Conservation (phyloP, 92 coral and sea anemone genomes). For the Bergia sp. region DNA sequence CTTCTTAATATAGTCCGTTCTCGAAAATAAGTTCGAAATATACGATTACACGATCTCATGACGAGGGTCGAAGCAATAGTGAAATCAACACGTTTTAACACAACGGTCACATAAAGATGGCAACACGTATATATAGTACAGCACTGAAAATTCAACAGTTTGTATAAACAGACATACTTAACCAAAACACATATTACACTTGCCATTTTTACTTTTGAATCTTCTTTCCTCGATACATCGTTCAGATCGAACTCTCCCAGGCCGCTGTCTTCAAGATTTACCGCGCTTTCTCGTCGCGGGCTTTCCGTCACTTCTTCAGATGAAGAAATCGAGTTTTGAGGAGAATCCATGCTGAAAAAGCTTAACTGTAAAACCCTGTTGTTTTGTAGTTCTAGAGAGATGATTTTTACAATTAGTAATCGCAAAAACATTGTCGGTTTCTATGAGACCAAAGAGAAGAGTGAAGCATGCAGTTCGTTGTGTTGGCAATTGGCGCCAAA, state of each 20-base stretch:
- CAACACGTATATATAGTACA: background rate
- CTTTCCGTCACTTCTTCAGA: conserved; percentile 48
- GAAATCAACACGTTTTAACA: conserved; percentile 16
- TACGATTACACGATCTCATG: background rate
- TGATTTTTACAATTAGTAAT: background rate
- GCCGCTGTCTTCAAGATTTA: conserved; percentile 75
- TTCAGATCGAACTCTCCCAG: conserved; percentile 58
- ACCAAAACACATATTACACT: conserved; percentile 1
- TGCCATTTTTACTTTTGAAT: conserved; percentile 52
- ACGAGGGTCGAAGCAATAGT: background rate
- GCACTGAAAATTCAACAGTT: background rate
- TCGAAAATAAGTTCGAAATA: background rate
- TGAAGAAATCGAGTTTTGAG: conserved; percentile 29
- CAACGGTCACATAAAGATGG: background rate
- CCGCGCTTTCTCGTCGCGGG: conserved; percentile 59
- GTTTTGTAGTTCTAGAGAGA: background rate
- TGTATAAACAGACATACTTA: background rate
- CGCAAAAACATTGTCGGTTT: background rate
- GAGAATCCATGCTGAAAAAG: background rate
- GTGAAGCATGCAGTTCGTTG: conserved; percentile 8
- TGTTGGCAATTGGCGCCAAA: conserved; percentile 27
- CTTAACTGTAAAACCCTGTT: background rate
- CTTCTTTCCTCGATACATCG: conserved; percentile 52
- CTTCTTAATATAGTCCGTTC: background rate
- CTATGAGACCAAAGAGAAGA: conserved; percentile 28